Evolutionary conservation across 2,113 vertebrate genomes (phyloP).

Genomic region (Meriones unguiculatus): DNA sequence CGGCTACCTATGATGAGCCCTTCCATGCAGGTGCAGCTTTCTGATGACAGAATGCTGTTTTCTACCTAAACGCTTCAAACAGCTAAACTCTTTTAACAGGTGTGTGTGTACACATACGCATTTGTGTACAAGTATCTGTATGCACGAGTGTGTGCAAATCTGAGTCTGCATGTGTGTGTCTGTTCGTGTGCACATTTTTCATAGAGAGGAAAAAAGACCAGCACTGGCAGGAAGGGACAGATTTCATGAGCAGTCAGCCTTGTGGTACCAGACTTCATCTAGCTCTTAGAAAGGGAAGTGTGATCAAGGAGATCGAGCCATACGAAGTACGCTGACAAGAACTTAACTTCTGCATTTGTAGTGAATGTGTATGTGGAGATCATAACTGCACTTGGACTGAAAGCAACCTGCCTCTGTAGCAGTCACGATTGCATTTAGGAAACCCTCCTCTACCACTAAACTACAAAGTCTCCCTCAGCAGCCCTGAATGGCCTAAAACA

Average conservation of each 20-base stretch:
- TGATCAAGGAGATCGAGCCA: not conserved
- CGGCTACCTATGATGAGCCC: not conserved
- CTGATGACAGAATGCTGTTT: not conserved
- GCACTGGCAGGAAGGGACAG: not conserved
- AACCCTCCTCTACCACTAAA: not conserved
- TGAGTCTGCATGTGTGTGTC: no score
- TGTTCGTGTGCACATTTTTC: not conserved
- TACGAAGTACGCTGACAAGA: not conserved
- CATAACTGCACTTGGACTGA: not conserved
- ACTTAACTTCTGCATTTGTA: not conserved
- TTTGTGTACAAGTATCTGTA: not conserved
- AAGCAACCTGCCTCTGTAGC: not conserved
- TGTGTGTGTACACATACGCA: no score
- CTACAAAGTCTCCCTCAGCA: not conserved
- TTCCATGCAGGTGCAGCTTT: not conserved
- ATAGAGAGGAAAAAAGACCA: not conserved
- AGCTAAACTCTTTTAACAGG: not conserved
- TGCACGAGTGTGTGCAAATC: not conserved
- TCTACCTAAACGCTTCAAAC: not conserved
- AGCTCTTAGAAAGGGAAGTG: not conserved
- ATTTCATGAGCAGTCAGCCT: not conserved
- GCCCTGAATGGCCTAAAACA: not conserved
- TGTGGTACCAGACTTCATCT: constrained; percentile 6
- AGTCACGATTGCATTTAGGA: not conserved
- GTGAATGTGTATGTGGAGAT: not conserved